Evolutionary conservation across 30 jellyfish, hydroid and myxozoan species (phyloP).

Genomic region (Aurelia aurita complex sp. Pacific): DNA sequence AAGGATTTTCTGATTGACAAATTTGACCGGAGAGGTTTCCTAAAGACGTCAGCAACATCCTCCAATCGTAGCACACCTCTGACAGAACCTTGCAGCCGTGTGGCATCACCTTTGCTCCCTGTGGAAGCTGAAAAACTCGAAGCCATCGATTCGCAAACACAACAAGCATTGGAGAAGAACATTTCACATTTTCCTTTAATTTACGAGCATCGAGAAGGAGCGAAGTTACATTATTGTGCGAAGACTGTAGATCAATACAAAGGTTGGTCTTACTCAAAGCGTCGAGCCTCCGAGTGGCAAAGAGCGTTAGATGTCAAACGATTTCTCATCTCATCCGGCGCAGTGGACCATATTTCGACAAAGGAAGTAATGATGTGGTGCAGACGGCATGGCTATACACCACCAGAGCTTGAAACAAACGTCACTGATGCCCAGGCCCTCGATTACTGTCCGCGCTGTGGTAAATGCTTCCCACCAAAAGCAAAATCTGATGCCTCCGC

Average conservation of each 20-base stretch:
- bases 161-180: slow-evolving; percentile 35
- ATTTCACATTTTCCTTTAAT: slow-evolving; percentile 67
- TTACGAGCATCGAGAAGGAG: slow-evolving; percentile 21
- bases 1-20: neutral
- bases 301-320: slow-evolving; percentile 76
- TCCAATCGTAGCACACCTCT: neutral
- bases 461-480: slow-evolving; percentile 28
- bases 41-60: neutral
- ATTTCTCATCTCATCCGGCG: slow-evolving; percentile 1
- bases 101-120: slow-evolving; percentile 8
- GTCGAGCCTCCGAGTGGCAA: slow-evolving; percentile 98
- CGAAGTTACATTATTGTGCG: slow-evolving; percentile 64
- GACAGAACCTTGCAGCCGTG: slow-evolving; percentile 19
- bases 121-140: neutral
- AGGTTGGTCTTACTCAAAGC: slow-evolving; percentile 87
- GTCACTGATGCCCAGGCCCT: slow-evolving; percentile 41
- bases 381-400: slow-evolving; percentile 84
- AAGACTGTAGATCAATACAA: slow-evolving; percentile 60
- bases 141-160: slow-evolving; percentile 18
- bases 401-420: slow-evolving; percentile 59
- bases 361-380: slow-evolving; percentile 87
- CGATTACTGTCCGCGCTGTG: slow-evolving; percentile 74
- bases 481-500: slow-evolving; percentile 14
- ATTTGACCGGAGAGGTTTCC: neutral
- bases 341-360: slow-evolving; percentile 48